Evolutionary conservation across 1,140 invertebrate genomes (phyloP).

Genomic region (Pemphigus obesinymphae): DNA sequence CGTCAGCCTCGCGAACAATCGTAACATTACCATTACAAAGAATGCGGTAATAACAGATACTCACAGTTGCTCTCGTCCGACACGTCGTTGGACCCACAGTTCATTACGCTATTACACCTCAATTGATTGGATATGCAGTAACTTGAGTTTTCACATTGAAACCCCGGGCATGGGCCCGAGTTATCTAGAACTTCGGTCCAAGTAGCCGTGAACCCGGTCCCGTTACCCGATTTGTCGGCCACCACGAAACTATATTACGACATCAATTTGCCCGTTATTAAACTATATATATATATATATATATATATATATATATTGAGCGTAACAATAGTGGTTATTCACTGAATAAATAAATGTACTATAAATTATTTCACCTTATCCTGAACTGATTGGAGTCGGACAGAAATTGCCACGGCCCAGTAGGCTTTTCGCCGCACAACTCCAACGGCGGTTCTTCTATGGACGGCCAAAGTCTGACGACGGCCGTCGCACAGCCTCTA

Average conservation of each 20-base stretch:
- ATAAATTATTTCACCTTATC: constrained; percentile 61
- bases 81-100: constrained; percentile 72
- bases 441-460: constrained; percentile 71
- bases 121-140: constrained; percentile 76
- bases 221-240: constrained; percentile 76
- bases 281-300: not conserved
- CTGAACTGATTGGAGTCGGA: constrained; percentile 78
- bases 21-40: not conserved
- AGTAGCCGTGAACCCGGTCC: constrained; percentile 76
- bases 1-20: not conserved
- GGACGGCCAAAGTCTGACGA: constrained; percentile 79
- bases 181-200: constrained; percentile 78
- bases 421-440: constrained; percentile 78
- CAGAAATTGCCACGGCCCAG: constrained; percentile 73
- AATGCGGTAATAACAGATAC: constrained; percentile 29
- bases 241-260: constrained; percentile 68
- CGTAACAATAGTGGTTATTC: no score
- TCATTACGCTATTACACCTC: constrained; percentile 70
- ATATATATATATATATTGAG: not conserved
- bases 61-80: constrained; percentile 80
- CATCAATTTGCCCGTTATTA: not conserved
- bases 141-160: constrained; percentile 62
- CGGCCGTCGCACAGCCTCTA: constrained; percentile 83
- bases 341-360: no score
- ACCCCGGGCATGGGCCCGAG: constrained; percentile 56